Evolutionary conservation across 2,888 invertebrate species (phyloP).

Genomic region (Cynaeus angustus): DNA sequence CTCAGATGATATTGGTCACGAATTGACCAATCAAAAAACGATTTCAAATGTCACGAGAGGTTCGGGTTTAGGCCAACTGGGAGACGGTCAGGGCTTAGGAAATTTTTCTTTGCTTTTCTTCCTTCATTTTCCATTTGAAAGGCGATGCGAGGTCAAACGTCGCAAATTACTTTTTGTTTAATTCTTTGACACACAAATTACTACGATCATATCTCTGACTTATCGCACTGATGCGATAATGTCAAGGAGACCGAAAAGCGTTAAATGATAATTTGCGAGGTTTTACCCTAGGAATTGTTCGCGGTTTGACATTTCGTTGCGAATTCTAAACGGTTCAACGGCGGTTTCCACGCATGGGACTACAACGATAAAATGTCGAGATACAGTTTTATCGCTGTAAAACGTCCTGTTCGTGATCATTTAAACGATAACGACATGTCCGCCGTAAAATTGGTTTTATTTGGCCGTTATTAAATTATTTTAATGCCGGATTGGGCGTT

Average conservation of each 20-base stretch:
- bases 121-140: too few species aligned
- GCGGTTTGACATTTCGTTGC: neutral
- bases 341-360: neutral
- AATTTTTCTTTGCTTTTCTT: neutral
- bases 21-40: conserved; percentile 39
- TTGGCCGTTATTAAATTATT: neutral
- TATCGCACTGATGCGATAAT: conserved; percentile 2
- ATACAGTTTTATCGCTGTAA: neutral
- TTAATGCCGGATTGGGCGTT: neutral
- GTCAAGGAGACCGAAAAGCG: neutral
- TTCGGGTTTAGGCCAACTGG: conserved; percentile 22
- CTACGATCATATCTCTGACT: neutral
- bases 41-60: conserved; percentile 38
- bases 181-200: conserved; percentile 2
- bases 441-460: neutral
- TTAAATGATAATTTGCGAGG: neutral
- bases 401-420: neutral
- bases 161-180: conserved; percentile 1
- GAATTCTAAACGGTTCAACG: neutral
- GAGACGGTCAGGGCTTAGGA: conserved; percentile 33
- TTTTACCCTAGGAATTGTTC: neutral
- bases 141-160: neutral
- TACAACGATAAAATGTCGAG: neutral
- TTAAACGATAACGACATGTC: conserved; percentile 1
- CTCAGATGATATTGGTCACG: conserved; percentile 46